Evolutionary conservation across 2,888 invertebrate species (phyloP).

Genomic region (Rosalia funebris): DNA sequence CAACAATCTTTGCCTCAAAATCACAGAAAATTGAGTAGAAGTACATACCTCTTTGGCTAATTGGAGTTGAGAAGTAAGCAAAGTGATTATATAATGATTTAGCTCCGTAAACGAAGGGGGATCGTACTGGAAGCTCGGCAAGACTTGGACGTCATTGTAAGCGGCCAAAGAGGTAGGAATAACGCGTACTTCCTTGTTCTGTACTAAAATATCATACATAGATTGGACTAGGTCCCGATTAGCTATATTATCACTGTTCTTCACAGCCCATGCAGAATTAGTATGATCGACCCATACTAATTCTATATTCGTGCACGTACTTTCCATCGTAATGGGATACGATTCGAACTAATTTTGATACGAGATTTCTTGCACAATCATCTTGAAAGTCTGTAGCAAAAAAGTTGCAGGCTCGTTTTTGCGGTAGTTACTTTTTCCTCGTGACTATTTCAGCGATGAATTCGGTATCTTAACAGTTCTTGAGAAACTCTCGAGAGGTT

Average conservation of each 20-base stretch:
- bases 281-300: slow-evolving; percentile 69
- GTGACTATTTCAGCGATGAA: background rate
- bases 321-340: slow-evolving; percentile 45
- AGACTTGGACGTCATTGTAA: slow-evolving; percentile 59
- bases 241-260: slow-evolving; percentile 68
- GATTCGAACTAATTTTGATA: background rate
- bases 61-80: slow-evolving; percentile 67
- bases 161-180: slow-evolving; percentile 55
- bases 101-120: slow-evolving; percentile 64
- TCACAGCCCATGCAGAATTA: slow-evolving; percentile 69
- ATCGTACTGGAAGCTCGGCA: slow-evolving; percentile 69
- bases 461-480: slow-evolving; percentile 2
- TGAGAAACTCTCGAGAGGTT: slow-evolving; percentile 10
- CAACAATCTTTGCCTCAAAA: slow-evolving; percentile 67
- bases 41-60: slow-evolving; percentile 68
- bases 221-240: slow-evolving; percentile 66
- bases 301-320: slow-evolving; percentile 50
- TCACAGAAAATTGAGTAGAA: slow-evolving; percentile 69
- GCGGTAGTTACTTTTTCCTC: background rate
- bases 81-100: slow-evolving; percentile 66
- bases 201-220: slow-evolving; percentile 67
- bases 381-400: slow-evolving; percentile 2
- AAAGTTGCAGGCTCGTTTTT: background rate
- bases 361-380: slow-evolving; percentile 6
- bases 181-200: slow-evolving; percentile 66